These are phyloP conservation scores for Phyllotreta striolata DNA, from an alignment of 2,888 invertebrate species.

Conservation along the genomic window DNA sequence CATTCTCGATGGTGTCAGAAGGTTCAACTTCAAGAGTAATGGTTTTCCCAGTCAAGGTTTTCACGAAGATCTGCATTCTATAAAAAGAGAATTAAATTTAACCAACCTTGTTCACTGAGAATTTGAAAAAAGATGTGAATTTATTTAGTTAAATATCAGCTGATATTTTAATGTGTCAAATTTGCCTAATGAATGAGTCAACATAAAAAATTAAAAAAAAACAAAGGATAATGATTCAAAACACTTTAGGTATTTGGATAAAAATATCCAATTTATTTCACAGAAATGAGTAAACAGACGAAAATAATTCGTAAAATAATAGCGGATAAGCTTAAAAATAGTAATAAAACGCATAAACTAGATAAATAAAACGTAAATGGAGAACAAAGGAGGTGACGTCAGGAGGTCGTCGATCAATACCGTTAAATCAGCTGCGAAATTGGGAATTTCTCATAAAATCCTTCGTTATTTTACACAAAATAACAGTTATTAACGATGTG, in stretches of 20 bases:
- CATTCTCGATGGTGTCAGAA: no score
- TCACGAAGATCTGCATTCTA: slow-evolving; percentile 72
- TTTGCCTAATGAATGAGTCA: no score
- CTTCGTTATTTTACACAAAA: no score
- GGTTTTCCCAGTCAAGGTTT: slow-evolving; percentile 68
- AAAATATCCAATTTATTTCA: no score
- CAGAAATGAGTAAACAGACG: neutral
- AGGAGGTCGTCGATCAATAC: slow-evolving; percentile 1
- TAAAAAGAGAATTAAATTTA: slow-evolving; percentile 6
- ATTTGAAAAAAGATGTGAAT: neutral
- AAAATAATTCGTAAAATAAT: slow-evolving; percentile 1
- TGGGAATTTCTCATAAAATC: neutral
- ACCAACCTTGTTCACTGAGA: neutral
- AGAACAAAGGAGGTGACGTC: slow-evolving; percentile 5
- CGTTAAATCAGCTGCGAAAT: neutral
- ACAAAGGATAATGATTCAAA: no score
- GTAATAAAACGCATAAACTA: neutral
- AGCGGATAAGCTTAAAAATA: neutral
- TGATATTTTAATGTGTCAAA: no score
- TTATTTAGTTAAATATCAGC: no score
- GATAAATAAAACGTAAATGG: neutral
- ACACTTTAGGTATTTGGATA: no score
- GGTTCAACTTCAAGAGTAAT: no score
- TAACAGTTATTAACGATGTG: neutral
- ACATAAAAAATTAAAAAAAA: no score